phyloP scores from a whole-genome alignment of 2,797 vertebrate species.

The Erithacus rubecula region DNA sequence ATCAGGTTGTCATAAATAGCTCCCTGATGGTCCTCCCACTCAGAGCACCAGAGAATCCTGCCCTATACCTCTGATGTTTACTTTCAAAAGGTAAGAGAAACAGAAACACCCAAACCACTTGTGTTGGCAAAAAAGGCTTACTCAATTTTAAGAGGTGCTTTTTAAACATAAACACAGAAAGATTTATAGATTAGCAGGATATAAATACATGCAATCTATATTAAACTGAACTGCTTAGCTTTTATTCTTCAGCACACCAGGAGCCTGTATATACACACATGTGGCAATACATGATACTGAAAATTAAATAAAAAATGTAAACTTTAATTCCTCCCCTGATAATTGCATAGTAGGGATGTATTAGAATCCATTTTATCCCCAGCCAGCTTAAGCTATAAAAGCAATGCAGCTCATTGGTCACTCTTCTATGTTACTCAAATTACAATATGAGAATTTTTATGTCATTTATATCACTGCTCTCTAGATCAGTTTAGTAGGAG shows the following conservation, averaged over 20 bases:
- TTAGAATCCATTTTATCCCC: not conserved
- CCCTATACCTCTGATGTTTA: not conserved
- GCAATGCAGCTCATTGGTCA: not conserved
- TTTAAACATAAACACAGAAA: not conserved
- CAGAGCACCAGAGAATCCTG: not conserved
- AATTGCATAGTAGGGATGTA: not conserved
- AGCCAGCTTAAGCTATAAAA: not conserved
- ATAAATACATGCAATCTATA: not conserved
- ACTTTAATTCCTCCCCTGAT: not conserved
- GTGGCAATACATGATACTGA: not conserved
- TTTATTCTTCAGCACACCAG: not conserved
- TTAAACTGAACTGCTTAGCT: not conserved
- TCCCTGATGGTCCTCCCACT: not conserved
- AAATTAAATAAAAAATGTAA: conserved; percentile 1
- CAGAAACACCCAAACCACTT: not conserved
- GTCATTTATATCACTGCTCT: not conserved
- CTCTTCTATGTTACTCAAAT: not conserved
- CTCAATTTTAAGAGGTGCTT: not conserved
- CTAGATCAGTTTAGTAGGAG: not conserved
- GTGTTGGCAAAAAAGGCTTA: not conserved
- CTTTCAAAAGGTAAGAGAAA: not conserved
- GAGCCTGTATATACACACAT: not conserved
- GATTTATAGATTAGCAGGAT: not conserved
- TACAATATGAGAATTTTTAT: conserved; percentile 1
- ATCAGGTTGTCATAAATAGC: not conserved